phyloP scores from a whole-genome alignment of 2,888 invertebrate genomes.

The Sabellastarte sp. region DNA sequence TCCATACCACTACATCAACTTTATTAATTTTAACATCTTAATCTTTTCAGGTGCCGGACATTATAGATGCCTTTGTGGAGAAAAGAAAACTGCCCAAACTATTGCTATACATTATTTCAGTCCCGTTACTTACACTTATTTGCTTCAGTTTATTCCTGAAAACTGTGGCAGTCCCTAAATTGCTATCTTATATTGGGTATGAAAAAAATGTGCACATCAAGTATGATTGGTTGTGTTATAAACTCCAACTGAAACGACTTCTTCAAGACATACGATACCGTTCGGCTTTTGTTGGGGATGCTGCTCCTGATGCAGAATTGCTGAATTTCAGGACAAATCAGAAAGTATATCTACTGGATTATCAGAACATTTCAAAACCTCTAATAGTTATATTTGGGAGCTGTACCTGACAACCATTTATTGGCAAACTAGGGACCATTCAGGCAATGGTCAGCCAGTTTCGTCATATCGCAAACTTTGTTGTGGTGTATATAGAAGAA shows the following conservation, averaged over 20 bases:
- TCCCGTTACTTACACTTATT: too few species aligned
- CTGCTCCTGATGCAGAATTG: background rate
- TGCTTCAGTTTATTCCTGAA: too few species aligned
- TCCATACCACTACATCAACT: too few species aligned
- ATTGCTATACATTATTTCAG: too few species aligned
- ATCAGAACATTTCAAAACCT: slow-evolving; percentile 29
- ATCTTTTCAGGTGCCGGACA: too few species aligned
- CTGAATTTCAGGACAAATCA: background rate
- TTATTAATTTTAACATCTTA: too few species aligned
- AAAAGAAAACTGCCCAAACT: too few species aligned
- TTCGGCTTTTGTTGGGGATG: background rate
- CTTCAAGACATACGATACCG: background rate
- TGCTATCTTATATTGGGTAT: too few species aligned
- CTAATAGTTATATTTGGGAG: slow-evolving; percentile 47
- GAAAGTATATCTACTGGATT: slow-evolving; percentile 6
- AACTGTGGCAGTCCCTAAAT: too few species aligned
- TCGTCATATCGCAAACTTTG: slow-evolving; percentile 35
- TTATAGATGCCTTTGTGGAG: too few species aligned
- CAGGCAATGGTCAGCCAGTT: slow-evolving; percentile 34
- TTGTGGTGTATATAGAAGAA: slow-evolving; percentile 43
- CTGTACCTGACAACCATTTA: slow-evolving; percentile 45
- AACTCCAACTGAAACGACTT: background rate
- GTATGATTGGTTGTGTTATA: too few species aligned
- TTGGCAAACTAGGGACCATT: slow-evolving; percentile 35
- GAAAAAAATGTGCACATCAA: too few species aligned